These are phyloP conservation scores for Pseudanteris insignis DNA, from an alignment of 2,888 invertebrate species.

Conservation along the genomic window DNA sequence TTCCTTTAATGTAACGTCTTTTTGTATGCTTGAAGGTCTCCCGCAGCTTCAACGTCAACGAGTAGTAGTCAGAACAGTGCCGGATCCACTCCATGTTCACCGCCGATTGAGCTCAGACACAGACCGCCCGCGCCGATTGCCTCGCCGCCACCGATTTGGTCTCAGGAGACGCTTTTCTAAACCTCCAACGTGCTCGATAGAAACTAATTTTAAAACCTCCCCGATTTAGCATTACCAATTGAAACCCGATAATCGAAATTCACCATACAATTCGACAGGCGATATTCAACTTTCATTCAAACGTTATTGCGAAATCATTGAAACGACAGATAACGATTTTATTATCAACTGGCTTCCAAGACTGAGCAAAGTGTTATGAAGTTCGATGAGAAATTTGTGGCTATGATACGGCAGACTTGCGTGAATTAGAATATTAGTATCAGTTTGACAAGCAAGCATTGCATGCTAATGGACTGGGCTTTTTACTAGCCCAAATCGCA, in stretches of 20 bases:
- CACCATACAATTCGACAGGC: too few species aligned
- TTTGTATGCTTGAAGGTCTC: conserved; percentile 51
- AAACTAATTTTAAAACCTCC: conserved; percentile 13
- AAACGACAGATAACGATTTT: too few species aligned
- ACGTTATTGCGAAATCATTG: too few species aligned
- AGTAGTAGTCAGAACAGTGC: conserved; percentile 60
- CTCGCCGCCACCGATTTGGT: conserved; percentile 68
- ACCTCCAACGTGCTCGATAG: conserved; percentile 27
- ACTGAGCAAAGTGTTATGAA: not conserved
- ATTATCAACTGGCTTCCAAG: too few species aligned
- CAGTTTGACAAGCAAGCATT: too few species aligned
- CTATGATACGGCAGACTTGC: too few species aligned
- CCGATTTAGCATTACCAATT: too few species aligned
- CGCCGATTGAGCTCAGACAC: conserved; percentile 60
- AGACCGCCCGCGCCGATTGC: conserved; percentile 58
- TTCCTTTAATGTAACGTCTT: conserved; percentile 12
- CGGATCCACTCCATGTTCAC: conserved; percentile 54
- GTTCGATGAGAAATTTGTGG: not conserved
- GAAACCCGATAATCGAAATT: too few species aligned
- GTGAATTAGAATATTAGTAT: too few species aligned
- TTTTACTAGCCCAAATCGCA: too few species aligned
- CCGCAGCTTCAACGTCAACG: conserved; percentile 57
- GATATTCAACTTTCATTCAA: too few species aligned
- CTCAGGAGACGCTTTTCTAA: conserved; percentile 84
- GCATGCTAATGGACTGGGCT: too few species aligned